These are phyloP conservation scores for Mythimna lalbum DNA, from an alignment of 2,888 invertebrate genomes.

Conservation along the genomic window DNA sequence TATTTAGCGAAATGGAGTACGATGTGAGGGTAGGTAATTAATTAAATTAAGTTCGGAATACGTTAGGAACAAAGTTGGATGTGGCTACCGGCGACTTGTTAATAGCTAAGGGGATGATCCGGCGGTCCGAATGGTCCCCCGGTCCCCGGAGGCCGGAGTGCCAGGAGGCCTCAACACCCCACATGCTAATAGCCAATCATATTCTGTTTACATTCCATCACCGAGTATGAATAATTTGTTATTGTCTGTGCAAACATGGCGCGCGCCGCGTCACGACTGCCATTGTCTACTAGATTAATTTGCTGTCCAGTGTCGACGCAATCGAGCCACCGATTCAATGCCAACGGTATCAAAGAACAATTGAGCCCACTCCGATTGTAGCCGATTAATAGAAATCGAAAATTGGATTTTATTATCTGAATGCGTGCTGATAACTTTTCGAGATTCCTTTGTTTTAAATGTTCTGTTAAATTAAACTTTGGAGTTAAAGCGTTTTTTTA, in stretches of 20 bases:
- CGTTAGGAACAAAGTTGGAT: conserved; percentile 86
- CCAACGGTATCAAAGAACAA: conserved; percentile 83
- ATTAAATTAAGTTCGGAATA: conserved; percentile 89
- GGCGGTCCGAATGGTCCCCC: conserved; percentile 69
- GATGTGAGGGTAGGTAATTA: conserved; percentile 85
- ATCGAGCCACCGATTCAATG: conserved; percentile 76
- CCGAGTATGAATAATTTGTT: conserved; percentile 90
- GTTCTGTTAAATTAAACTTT: conserved; percentile 56
- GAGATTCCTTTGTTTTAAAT: conserved; percentile 65
- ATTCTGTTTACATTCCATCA: conserved; percentile 91
- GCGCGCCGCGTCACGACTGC: conserved; percentile 81
- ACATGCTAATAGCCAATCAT: conserved; percentile 90
- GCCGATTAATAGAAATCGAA: conserved; percentile 82
- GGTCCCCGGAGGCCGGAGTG: conserved; percentile 74
- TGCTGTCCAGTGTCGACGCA: conserved; percentile 79
- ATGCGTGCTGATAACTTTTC: conserved; percentile 67
- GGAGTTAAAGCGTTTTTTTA: conserved; percentile 22
- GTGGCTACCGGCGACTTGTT: conserved; percentile 85
- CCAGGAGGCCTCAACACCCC: conserved; percentile 76
- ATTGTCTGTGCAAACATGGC: conserved; percentile 88
- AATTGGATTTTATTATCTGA: conserved; percentile 82
- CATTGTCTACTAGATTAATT: conserved; percentile 88
- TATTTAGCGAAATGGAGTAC: conserved; percentile 86
- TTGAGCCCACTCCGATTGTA: conserved; percentile 74
- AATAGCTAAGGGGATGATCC: conserved; percentile 87